phyloP scores from a whole-genome alignment of 1,140 invertebrate genomes.

The Cyrtorhinus lividipennis region DNA sequence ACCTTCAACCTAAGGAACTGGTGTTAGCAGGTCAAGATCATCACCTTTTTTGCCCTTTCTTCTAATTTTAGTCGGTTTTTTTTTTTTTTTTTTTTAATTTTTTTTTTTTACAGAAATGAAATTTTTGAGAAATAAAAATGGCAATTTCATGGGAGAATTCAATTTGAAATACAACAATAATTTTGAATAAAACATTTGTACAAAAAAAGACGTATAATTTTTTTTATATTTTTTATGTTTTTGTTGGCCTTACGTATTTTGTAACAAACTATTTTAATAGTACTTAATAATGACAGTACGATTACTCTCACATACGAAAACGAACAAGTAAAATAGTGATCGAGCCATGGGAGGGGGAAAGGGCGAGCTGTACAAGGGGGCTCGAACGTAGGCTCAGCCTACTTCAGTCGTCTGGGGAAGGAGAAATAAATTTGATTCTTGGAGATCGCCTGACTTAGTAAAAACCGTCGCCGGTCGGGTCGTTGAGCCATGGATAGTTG shows the following conservation, averaged over 20 bases:
- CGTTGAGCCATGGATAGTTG: slow-evolving; percentile 88
- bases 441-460: slow-evolving; percentile 42
- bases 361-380: slow-evolving; percentile 5
- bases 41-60: background rate
- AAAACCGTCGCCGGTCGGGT: slow-evolving; percentile 82
- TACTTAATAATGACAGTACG: slow-evolving; percentile 1
- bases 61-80: background rate
- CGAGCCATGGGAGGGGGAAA: background rate
- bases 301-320: slow-evolving; percentile 2
- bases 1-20: background rate
- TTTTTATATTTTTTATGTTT: no score
- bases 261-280: background rate
- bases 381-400: slow-evolving; percentile 3
- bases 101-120: background rate
- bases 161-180: background rate
- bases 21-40: background rate
- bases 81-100: background rate
- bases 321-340: background rate
- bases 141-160: no score
- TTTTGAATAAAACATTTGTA: background rate
- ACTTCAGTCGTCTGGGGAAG: slow-evolving; percentile 2
- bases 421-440: slow-evolving; percentile 9
- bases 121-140: background rate
- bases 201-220: background rate
- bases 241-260: background rate